phyloP scores from a whole-genome alignment of 2,888 invertebrate genomes.

The Hofmannophila pseudospretella region DNA sequence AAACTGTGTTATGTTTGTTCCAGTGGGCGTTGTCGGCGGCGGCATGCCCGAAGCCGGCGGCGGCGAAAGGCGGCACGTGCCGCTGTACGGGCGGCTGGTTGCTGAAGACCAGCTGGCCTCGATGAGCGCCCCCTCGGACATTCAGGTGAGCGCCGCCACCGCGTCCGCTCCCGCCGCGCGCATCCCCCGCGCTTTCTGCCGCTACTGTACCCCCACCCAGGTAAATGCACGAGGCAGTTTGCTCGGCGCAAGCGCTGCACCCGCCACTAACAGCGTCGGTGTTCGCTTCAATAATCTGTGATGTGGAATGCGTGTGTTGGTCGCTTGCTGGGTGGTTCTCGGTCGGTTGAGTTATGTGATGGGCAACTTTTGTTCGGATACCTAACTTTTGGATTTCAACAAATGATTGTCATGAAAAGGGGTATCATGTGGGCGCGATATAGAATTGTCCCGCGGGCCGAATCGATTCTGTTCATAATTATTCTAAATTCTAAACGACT shows the following conservation, averaged over 20 bases:
- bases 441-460: too few relatives aligned
- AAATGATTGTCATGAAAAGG: too few relatives aligned
- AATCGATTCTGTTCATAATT: too few relatives aligned
- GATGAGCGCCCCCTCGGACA: conserved; percentile 81
- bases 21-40: conserved; percentile 72
- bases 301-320: too few relatives aligned
- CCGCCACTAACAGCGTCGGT: neutral
- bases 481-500: too few relatives aligned
- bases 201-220: conserved; percentile 68
- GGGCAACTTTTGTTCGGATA: too few relatives aligned
- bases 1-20: conserved; percentile 27
- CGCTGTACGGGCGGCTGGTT: conserved; percentile 93
- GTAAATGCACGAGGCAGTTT: conserved; percentile 74
- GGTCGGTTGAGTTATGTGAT: too few relatives aligned
- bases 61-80: conserved; percentile 83
- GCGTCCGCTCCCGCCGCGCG: conserved; percentile 31
- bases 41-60: conserved; percentile 65
- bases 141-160: conserved; percentile 72
- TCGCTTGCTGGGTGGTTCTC: too few relatives aligned
- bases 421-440: too few relatives aligned
- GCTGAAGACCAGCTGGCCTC: conserved; percentile 90
- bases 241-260: neutral
- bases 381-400: too few relatives aligned
- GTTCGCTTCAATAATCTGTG: neutral
- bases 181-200: conserved; percentile 75